Conservation (phyloP, 2,113 vertebrate species). For the Promerops cafer region DNA sequence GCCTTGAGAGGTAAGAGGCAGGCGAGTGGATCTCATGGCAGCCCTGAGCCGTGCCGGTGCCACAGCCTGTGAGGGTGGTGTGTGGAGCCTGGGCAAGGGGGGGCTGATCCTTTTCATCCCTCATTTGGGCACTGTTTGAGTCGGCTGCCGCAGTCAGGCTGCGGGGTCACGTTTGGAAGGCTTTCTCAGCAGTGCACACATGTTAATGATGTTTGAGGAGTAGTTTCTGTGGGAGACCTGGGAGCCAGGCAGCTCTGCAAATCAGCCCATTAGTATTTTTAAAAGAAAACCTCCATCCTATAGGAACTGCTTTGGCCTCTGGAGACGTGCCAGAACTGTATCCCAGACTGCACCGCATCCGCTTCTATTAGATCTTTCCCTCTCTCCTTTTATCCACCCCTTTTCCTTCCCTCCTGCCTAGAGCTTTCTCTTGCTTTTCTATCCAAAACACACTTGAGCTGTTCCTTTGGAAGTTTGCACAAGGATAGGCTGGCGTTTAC, state of each 20-base stretch:
- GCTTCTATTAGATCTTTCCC: background rate
- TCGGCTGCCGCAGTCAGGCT: background rate
- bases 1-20: background rate
- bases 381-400: background rate
- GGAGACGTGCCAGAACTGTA: background rate
- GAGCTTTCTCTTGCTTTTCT: background rate
- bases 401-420: slow-evolving; percentile 11
- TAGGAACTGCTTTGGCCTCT: slow-evolving; percentile 4
- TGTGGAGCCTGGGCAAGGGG: background rate
- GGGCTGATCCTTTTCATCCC: background rate
- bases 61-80: background rate
- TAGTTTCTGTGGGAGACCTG: background rate
- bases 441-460: background rate
- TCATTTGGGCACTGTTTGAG: background rate
- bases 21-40: background rate
- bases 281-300: slow-evolving; percentile 25
- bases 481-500: background rate
- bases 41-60: rapidly evolving
- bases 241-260: slow-evolving; percentile 11
- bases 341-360: background rate
- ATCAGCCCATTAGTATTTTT: slow-evolving; percentile 36
- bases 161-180: background rate
- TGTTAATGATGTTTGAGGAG: slow-evolving; percentile 42
- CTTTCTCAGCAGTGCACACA: background rate
- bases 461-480: slow-evolving; percentile 3